phyloP scores from a whole-genome alignment of 2,888 invertebrate species.

The Neelides folsomi region DNA sequence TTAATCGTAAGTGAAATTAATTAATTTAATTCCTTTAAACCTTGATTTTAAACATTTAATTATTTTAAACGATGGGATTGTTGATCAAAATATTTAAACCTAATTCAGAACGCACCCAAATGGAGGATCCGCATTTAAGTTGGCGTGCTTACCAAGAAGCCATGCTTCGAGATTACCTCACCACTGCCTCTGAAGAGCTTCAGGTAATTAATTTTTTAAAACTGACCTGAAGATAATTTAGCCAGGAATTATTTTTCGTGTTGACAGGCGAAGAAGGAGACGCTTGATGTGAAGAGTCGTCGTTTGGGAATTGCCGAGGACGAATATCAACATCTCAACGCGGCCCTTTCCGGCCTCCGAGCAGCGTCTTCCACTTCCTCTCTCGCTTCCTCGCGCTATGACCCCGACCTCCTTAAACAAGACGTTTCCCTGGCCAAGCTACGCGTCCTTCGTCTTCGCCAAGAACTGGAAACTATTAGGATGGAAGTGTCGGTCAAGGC shows the following conservation, averaged over 20 bases:
- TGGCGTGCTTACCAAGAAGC: constrained; percentile 93
- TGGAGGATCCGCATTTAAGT: constrained; percentile 92
- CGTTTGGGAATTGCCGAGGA: constrained; percentile 84
- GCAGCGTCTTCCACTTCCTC: constrained; percentile 40
- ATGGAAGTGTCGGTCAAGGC: constrained; percentile 85
- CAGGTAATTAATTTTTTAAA: constrained; percentile 50
- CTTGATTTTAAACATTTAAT: constrained; percentile 1
- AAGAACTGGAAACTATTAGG: constrained; percentile 78
- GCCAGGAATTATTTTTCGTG: too few relatives aligned
- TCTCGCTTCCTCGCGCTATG: constrained; percentile 79
- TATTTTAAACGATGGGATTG: constrained; percentile 1
- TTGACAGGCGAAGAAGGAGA: constrained; percentile 83
- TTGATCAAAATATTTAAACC: neutral
- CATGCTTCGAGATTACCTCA: constrained; percentile 91
- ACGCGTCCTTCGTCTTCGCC: constrained; percentile 72
- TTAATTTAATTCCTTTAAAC: neutral
- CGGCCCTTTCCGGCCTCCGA: constrained; percentile 48
- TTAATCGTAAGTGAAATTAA: constrained; percentile 62
- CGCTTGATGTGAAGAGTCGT: constrained; percentile 89
- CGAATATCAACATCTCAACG: constrained; percentile 86
- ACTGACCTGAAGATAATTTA: neutral
- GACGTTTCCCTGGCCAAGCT: constrained; percentile 81
- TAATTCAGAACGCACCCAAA: constrained; percentile 75
- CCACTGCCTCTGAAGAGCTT: constrained; percentile 86
- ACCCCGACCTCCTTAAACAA: constrained; percentile 81